Evolutionary conservation across 2,113 vertebrate species (phyloP), one percentile per base, ranked within the genome.

Genomic region (Cyanocitta stelleri): DNA sequence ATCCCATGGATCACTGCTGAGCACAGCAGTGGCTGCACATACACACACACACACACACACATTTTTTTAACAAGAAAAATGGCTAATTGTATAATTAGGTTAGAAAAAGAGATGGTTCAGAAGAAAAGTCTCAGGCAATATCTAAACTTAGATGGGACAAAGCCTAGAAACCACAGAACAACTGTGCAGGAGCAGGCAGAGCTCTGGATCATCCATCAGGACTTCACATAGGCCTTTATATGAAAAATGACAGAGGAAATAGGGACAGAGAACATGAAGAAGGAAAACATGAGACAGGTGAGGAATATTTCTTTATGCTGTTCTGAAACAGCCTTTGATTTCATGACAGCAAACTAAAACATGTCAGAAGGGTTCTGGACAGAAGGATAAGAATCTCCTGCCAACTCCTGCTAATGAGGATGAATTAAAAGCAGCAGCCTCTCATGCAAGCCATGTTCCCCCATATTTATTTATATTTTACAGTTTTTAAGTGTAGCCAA

Each of bases 1-100:
- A 69, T 13, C 48, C 48, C 41, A 39, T 3, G 13, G 35, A 46
- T 43, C 52, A 56, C 39, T 30, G 33, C 15, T 64, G 49, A 48
- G 39, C 26, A 29, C 30, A 67, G 39, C 11, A 46, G 9, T 11
- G 24, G 32, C 24, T 39, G 10, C 52, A 79, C 37, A 37, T 2
- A 51, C 3, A 46, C 3, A 44, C 7, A 41, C 5, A 21, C 4
- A 43, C 4, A 43, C 6, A 7, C 0, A 6, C 0, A 3, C 1
- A 3, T 17, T 17, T 69, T 72, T 68, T 58, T 5, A 52, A 63
- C 14, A 2, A 54, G n/a, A 71, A 48, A 79, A 59, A 48, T 4
- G 5, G 21, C 11, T 20, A 32, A 73, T 5, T 2, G 2, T 11
- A 32, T 52, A 67, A 23, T 84, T 27, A 62, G 13, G 48, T 66